Percentiles rank a stretch among this genome's conserved stretches.
These are phyloP conservation scores for Nothura maculosa DNA, from an alignment of 2,797 vertebrate species.

Conservation along the genomic window DNA sequence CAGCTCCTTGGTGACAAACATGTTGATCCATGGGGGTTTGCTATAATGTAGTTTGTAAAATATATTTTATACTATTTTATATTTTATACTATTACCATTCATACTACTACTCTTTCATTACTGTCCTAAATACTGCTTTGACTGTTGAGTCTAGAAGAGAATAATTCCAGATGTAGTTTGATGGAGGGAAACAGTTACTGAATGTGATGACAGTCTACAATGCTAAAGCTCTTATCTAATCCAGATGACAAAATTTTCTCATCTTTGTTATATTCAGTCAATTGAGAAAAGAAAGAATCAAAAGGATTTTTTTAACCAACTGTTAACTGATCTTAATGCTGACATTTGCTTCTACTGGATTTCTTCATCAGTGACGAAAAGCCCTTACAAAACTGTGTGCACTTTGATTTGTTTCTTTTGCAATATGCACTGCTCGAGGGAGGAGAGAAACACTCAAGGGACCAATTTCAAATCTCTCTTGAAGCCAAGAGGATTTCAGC, in stretches of 20 bases:
- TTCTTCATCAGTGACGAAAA: background rate
- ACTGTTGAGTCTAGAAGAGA: background rate
- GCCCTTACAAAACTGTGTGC: rapidly evolving
- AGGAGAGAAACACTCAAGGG: background rate
- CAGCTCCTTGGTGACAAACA: background rate
- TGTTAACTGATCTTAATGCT: background rate
- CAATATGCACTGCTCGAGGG: background rate
- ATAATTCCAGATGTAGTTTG: background rate
- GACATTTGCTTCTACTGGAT: background rate
- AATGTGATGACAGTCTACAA: background rate
- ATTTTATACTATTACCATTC: background rate
- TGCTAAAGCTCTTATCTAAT: background rate
- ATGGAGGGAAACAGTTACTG: background rate
- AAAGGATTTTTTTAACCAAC: background rate
- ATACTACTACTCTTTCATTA: background rate
- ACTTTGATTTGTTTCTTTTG: background rate
- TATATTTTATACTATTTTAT: background rate
- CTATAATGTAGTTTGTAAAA: background rate
- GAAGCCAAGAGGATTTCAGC: background rate
- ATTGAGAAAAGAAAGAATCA: background rate
- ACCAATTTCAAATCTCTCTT: rapidly evolving
- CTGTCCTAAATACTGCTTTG: background rate
- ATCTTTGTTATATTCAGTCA: background rate
- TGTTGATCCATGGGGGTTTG: background rate
- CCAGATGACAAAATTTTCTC: background rate